Evolutionary conservation across 2,113 vertebrate species (phyloP).

Genomic region (Prietella phreatophila): DNA sequence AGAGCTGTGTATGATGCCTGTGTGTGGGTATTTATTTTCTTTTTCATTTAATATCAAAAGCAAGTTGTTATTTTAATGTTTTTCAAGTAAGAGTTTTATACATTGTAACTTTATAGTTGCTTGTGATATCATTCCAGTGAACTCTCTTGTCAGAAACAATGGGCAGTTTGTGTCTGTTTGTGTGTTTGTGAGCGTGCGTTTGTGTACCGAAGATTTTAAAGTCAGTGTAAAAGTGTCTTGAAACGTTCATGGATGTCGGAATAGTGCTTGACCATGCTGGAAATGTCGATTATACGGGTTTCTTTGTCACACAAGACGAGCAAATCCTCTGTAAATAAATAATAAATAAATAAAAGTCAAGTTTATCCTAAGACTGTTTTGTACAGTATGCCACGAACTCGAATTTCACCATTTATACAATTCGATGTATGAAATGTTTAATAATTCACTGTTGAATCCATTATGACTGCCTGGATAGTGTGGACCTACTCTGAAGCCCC

Average conservation of each 20-base stretch:
- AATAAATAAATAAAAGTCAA: conserved; percentile 38
- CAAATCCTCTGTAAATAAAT: conserved; percentile 79
- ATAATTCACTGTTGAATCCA: background rate
- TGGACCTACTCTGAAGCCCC: background rate
- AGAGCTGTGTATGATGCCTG: conserved; percentile 77
- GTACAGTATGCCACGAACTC: background rate
- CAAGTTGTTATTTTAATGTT: conserved; percentile 66
- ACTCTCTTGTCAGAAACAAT: conserved; percentile 65
- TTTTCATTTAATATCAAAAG: conserved; percentile 66
- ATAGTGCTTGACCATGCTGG: conserved; percentile 78
- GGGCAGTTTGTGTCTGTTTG: conserved; percentile 72
- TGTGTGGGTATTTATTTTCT: conserved; percentile 64
- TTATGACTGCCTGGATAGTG: background rate
- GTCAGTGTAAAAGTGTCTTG: conserved; percentile 75
- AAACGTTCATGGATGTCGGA: conserved; percentile 76
- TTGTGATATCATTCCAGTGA: conserved; percentile 79
- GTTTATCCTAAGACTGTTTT: background rate
- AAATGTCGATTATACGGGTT: conserved; percentile 74
- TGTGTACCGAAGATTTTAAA: conserved; percentile 74
- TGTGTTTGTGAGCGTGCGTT: conserved; percentile 56
- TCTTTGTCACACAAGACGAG: conserved; percentile 75
- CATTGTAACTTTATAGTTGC: conserved; percentile 80
- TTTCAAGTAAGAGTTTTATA: conserved; percentile 77
- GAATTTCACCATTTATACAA: background rate
- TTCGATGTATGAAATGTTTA: background rate